Evolutionary conservation across 2,888 invertebrate species (phyloP).

Genomic region (Catocala nupta): DNA sequence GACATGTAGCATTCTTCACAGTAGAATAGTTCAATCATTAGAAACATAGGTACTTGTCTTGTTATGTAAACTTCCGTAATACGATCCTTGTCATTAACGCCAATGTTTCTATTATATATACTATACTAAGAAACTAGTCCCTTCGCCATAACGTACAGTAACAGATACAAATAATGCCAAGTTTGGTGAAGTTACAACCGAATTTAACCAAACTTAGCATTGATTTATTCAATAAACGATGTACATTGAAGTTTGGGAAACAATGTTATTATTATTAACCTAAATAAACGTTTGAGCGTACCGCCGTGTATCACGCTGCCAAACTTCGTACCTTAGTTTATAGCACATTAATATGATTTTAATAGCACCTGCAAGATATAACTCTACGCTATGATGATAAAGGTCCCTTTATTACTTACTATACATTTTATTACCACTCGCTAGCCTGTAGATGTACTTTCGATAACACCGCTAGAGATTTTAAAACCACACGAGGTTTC

Average conservation of each 20-base stretch:
- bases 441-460: slow-evolving; percentile 27
- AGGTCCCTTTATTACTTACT: slow-evolving; percentile 32
- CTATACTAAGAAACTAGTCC: no score
- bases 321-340: slow-evolving; percentile 16
- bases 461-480: slow-evolving; percentile 45
- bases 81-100: no score
- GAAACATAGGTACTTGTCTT: no score
- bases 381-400: slow-evolving; percentile 6
- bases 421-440: slow-evolving; percentile 37
- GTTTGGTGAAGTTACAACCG: no score
- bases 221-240: background rate
- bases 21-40: no score
- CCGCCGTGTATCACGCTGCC: slow-evolving; percentile 1
- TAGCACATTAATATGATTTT: slow-evolving; percentile 21
- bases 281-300: background rate
- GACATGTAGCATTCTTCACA: no score
- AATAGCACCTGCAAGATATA: slow-evolving; percentile 12
- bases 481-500: slow-evolving; percentile 54
- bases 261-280: slow-evolving; percentile 3
- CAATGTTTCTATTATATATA: no score
- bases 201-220: no score
- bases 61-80: no score
- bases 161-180: no score
- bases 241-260: no score
- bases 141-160: no score